These are phyloP conservation scores for Ciconia maguari DNA, from an alignment of 2,113 vertebrate species.

Conservation along the genomic window DNA sequence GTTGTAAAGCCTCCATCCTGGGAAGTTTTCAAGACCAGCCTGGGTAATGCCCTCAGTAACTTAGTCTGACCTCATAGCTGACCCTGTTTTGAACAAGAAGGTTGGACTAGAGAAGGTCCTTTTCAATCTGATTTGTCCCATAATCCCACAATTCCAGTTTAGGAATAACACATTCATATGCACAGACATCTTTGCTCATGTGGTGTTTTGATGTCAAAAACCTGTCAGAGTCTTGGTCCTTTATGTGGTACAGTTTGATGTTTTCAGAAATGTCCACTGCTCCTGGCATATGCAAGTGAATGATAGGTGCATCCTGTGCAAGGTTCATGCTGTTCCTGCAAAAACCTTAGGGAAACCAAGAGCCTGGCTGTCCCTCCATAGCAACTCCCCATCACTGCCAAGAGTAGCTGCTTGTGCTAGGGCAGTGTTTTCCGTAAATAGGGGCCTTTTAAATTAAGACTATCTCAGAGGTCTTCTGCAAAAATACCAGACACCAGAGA, in stretches of 20 bases:
- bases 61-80: neutral
- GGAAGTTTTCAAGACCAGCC: neutral
- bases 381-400: neutral
- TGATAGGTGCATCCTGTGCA: neutral
- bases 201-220: neutral
- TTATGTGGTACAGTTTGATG: neutral
- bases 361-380: neutral
- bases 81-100: neutral
- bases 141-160: neutral
- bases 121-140: neutral
- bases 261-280: neutral
- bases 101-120: neutral
- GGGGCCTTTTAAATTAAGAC: neutral
- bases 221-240: neutral
- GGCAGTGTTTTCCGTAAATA: neutral
- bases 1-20: neutral
- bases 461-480: neutral
- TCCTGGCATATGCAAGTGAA: neutral
- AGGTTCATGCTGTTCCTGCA: neutral
- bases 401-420: neutral
- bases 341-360: neutral
- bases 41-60: neutral
- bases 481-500: neutral
- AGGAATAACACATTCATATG: neutral
- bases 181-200: neutral